Evolutionary conservation across 2,113 vertebrate species (phyloP), one percentile per base, ranked within the genome.

Genomic region (Narcine bancroftii): DNA sequence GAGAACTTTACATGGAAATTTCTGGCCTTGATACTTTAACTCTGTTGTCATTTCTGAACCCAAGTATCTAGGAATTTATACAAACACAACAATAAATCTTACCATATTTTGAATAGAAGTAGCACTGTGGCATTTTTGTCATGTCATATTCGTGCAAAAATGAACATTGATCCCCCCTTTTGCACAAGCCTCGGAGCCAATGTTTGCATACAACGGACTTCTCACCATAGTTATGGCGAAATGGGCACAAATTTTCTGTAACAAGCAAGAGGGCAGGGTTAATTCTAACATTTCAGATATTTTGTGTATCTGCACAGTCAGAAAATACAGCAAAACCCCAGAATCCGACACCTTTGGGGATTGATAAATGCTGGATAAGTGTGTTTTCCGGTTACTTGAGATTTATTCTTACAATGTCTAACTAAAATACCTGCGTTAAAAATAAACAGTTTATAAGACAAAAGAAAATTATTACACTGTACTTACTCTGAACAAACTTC

Each of bases 131-230:
- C 94, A 93, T 79, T 94, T 87, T 92, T 93, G 29, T 0, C 53
- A 21, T 0, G 0, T 94, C 45, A 0, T 85, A 75, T 92, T 92
- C 91, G 2, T 94, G 95, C 71, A 94, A 93, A 72, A 95, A 94
- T 11, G 87, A 81, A 1, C 94, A 94, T 1, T 77, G 11, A 0
- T 94, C 92, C 0, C 94, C 95, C 42, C 92, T 94, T 93, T 93
- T 94, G 93, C 95, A 93, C 81, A 95, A 93, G 0, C 95, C 94
- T 0, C 93, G 60, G 9, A 95, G 94, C 95, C 95, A 95, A 42
- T 94, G 95, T 92, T 95, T 94, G 75, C 95, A 94, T 63, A 95
- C 94, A 71, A 93, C 92, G 0, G 2, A 71, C 94, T 92, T 93
- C 92, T 92, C 92, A 0, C 93, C 53, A 0, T 0, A 0, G 0